Evolutionary conservation across 2,113 vertebrate species (phyloP), one percentile per base, ranked within the genome.

Genomic region (Callipepla californica): DNA sequence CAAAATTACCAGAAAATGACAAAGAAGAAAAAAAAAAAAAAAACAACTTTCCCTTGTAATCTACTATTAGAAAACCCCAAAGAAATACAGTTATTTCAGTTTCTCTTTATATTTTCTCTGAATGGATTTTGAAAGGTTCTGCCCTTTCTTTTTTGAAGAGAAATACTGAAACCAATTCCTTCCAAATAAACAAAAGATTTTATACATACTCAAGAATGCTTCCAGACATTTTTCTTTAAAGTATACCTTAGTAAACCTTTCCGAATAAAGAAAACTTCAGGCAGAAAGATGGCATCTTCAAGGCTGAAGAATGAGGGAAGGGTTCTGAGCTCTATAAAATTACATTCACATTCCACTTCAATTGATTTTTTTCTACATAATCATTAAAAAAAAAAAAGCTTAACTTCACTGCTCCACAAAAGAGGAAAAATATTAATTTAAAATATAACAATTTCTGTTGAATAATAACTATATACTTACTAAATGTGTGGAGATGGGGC

Each of bases 11-110:
- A 65, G 55, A 70, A 89, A 81, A 92, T 13, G 65, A 81, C 65
- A 50, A 66, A 89, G 80, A 91, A 13, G 69, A 89, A 89, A 72
- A 50, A 55, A 87, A 82, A 92, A 14, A 79, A 89, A 67, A 80
- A 82, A 92, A 11, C 76, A 85, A 69, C 13, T 65, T 25, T 3
- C 6, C 13, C 78, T 51, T 50, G 28, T 44, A 76, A 92, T 30
- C 11, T 42, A 36, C 53, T 16, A 22, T 21, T 45, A 77, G 51
- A 73, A 93, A 85, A 69, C 11, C 58, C 50, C 38, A 34, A 80
- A 85, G 74, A 91, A 79, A 82, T 50, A 85, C 34, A 21, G 81
- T 61, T 47, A 77, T 80, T 72, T 61, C 42, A 10, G 38, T 55
- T 93, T 66, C 42, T 42, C 76, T 84, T 90, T 73, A n/a, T 2